A percentile compares a stretch with the other conserved stretches of the same genome.
Conservation (phyloP, 2,888 invertebrate species). For the Heteromyza rotundicornis region DNA sequence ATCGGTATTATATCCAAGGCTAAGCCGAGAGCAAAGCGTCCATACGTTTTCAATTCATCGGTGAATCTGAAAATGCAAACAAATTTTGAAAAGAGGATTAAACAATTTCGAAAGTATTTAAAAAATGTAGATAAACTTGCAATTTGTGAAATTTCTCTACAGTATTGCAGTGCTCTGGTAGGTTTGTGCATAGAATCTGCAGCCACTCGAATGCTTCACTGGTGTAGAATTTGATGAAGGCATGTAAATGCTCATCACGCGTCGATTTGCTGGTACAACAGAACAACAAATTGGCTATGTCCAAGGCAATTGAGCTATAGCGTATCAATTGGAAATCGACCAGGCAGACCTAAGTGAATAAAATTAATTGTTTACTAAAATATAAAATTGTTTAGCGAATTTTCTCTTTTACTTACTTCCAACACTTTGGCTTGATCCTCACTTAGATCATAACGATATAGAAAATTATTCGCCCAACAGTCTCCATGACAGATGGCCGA, state of each 20-base stretch:
- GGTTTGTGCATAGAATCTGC: constrained; percentile 64
- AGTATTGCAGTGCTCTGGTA: constrained; percentile 57
- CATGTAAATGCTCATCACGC: constrained; percentile 67
- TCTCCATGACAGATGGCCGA: constrained; percentile 78
- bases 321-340: constrained; percentile 76
- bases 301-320: constrained; percentile 73
- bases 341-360: constrained; percentile 67
- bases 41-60: constrained; percentile 69
- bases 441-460: constrained; percentile 65
- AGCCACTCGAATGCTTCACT: constrained; percentile 68
- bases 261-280: constrained; percentile 71
- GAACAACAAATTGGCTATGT: constrained; percentile 71
- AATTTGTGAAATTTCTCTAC: constrained; percentile 66
- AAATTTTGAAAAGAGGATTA: background rate
- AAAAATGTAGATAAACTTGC: no score
- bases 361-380: background rate
- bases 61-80: constrained; percentile 63
- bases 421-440: constrained; percentile 52
- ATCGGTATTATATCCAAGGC: constrained; percentile 77
- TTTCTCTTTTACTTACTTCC: constrained; percentile 60
- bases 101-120: no score
- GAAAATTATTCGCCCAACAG: constrained; percentile 78
- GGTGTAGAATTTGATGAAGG: constrained; percentile 69
- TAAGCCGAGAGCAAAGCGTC: constrained; percentile 72
- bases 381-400: background rate